Evolutionary conservation across 64 coral and sea anemone species (phyloP), one percentile per base, ranked within the genome.

Genomic region (Montipora sp.): DNA sequence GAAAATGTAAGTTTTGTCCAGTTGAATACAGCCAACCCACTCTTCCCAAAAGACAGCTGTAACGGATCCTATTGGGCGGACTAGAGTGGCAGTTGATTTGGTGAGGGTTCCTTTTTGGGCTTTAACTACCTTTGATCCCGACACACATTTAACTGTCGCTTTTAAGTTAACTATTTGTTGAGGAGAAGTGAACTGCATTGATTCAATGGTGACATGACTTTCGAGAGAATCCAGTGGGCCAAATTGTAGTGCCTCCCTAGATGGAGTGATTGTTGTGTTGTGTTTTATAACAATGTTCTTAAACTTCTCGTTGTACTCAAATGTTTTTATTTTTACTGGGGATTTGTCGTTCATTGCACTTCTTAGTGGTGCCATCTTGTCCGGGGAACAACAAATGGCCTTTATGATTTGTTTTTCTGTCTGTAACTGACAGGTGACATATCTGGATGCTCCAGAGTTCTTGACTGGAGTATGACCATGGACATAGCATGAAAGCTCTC

Each of bases 331-430:
- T 46, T 90, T 90, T n/a, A 90, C 48, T 19, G 88, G 77, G 19
- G 15, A 79, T 90, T 90, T 79, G 66, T 90, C 46, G 20, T 71
- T 77, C 88, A 90, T 90, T 61, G 75, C 76, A 43, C 43, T 90
- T 48, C 76, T 27, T 27, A 90, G 66, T 47, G 74, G 76, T 18
- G 24, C 78, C 21, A 61, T 65, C 43, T 89, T 89, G 73, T 89
- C 51, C 7, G 87, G 87, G 24, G 87, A 89, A 47, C 77, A 88
- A 71, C 69, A 88, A 49, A 88, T 88, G 14, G 85, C 85, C 49
- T 88, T 74, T 66, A 66, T 66, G 10, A 66, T 66, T 66, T 66
- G 61, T 13, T 66, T 66, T 66, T 66, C 12, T 66, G 61, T 66
- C 15, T 66, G 61, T 14, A 66, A 14, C 15, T 66, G 61, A 14